Base-by-base conservation (phyloP, 2,888 invertebrate species). In the Stenurella melanura region DNA sequence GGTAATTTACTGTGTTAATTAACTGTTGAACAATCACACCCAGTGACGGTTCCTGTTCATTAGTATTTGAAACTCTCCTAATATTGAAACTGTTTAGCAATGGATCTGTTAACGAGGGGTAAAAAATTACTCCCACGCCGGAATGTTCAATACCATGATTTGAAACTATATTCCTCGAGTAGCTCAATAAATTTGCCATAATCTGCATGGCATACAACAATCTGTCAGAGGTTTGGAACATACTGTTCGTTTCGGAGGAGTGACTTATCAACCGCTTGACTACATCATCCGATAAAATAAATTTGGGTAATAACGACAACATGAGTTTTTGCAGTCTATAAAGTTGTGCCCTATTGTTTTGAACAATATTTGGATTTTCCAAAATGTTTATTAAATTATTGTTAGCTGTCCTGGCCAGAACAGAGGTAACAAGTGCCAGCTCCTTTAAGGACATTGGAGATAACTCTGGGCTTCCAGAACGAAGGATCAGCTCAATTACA, bases 401-500 rank as follows among this genome's bases (percentile, higher is more conserved):
- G 72, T 87, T 89, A 19, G 89, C 88, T 10, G 87, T 88, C 75
- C 90, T 82, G 0, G 89, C 86, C 50, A 90, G 84, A 5, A 89
- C 82, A n/a, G 87, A 87, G 0, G 96, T 96, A 1, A 96, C 90
- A 15, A 94, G 92, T 5, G 96, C 93, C 60, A 96, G 90, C 88
- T 97, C 96, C 80, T 93, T 91, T 34, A 97, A 90, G 26, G 94
- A 92, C 0, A 93, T 92, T 1, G 92, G 86, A 0, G 94, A 93
- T 9, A 95, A 92, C 72, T 91, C 92, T 0, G 95, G 94, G 81
- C 91, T 91, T 0, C 93, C 93, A 58, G 93, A 93, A 78, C 96
- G 91, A 67, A 98, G 90, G 69, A 96, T 93, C 83, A 94, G 92
- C 85, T 96, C 95, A 74, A 97, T 92, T 75, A 95, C 94, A 85